These are phyloP conservation scores for Chloropsis cyanopogon DNA, from an alignment of 2,113 vertebrate genomes.

Conservation along the genomic window DNA sequence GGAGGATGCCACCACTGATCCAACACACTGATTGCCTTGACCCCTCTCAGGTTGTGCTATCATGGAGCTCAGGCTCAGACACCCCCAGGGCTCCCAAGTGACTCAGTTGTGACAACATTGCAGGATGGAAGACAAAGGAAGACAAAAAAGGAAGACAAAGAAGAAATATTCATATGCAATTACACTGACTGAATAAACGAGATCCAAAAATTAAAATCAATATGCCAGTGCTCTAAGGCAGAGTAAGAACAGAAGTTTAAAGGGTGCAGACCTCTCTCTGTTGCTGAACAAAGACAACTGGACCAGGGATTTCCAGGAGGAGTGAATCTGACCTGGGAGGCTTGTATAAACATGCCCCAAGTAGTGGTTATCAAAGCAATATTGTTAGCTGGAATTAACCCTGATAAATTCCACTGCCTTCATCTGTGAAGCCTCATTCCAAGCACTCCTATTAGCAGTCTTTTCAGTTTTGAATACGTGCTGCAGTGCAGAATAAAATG, in stretches of 20 bases:
- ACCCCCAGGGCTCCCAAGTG: not conserved
- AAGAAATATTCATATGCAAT: not conserved
- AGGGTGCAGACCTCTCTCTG: not conserved
- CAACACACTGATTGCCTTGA: not conserved
- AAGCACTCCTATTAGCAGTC: not conserved
- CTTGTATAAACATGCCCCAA: not conserved
- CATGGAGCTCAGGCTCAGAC: not conserved
- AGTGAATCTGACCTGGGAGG: not conserved
- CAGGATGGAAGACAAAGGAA: no score
- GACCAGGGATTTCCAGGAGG: not conserved
- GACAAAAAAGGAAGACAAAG: not conserved
- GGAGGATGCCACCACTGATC: not conserved
- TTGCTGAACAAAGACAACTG: not conserved
- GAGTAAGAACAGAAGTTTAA: not conserved
- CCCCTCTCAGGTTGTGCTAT: accelerated
- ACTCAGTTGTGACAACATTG: not conserved
- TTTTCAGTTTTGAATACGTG: not conserved
- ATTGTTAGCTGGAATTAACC: not conserved
- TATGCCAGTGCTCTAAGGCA: not conserved
- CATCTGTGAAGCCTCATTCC: not conserved
- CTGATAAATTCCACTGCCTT: not conserved
- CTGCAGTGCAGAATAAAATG: not conserved
- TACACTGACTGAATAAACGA: not conserved
- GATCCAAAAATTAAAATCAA: not conserved
- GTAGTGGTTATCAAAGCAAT: not conserved